Evolutionary conservation across 2,113 vertebrate genomes (phyloP), one percentile per base, ranked within the genome.

Genomic region (Azemiops feae): DNA sequence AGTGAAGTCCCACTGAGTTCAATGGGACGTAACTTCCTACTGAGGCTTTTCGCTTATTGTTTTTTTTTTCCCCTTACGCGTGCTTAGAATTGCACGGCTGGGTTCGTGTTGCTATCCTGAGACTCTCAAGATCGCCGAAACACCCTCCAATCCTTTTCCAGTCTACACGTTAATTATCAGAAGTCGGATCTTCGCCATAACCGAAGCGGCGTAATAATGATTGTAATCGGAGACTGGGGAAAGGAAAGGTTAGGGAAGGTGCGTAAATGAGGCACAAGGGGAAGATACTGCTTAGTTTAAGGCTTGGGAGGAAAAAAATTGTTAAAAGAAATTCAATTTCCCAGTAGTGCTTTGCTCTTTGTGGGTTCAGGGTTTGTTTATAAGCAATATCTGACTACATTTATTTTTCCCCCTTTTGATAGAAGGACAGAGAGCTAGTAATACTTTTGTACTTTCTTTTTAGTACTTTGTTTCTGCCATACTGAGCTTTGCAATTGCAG

Each of bases 1-100:
- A 55, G 60, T 45, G 50, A 12, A 89, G 92, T 64, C 60, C 87
- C 92, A 9, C 50, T 18, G 60, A 92, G 92, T 92, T 89, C 92
- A 92, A 54, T 54, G 58, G 87, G 34, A 22, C 87, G 30, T 30
- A 27, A 89, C 92, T 92, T 92, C 87, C 87, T 53, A 12, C 50
- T 8, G 85, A 58, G 27, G 20, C 20, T 74, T 53, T 39, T 60
- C 6, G 53, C 43, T 57, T 47, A 43, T 81, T 81, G 34, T 20
- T 39, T 74, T 69, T 64, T 53, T 54, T 54, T 54, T 54, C 5
- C 45, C 45, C 14, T 81, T 43, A 52, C 45, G 58, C 4, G 50
- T 43, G 58, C 2, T 55, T 23, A 64, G 55, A 86, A 45, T 60
- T 64, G 43, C 30, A 6, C 23, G 6, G 12, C 22, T 45, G 50